phyloP scores from a whole-genome alignment of 1,140 invertebrate species.

The Dryas iulia region DNA sequence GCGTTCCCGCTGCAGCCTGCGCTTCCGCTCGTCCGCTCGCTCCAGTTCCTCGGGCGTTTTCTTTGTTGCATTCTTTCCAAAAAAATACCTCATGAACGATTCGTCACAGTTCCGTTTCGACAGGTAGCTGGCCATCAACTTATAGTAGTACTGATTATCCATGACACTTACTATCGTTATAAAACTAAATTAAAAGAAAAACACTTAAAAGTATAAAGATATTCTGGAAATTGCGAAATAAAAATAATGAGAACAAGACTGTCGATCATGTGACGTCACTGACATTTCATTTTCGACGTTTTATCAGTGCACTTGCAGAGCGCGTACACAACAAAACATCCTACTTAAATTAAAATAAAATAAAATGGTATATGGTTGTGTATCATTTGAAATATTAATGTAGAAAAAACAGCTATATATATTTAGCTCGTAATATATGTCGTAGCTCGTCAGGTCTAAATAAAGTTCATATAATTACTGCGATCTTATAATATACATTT shows the following conservation, averaged over 20 bases:
- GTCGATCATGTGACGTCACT: conserved; percentile 31
- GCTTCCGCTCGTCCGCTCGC: conserved; percentile 67
- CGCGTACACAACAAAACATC: no score
- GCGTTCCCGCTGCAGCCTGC: conserved; percentile 63
- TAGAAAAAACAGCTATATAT: no score
- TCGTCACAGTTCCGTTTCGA: conserved; percentile 75
- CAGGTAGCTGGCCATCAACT: conserved; percentile 72
- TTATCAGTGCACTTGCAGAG: neutral
- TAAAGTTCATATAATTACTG: no score
- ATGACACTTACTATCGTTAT: conserved; percentile 41
- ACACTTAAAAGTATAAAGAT: conserved; percentile 38
- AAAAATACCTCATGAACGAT: conserved; percentile 75
- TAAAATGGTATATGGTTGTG: no score
- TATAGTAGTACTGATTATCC: conserved; percentile 76
- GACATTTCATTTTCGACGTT: conserved; percentile 11
- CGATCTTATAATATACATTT: no score
- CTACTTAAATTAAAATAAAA: no score
- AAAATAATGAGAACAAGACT: conserved; percentile 74
- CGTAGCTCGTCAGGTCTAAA: no score
- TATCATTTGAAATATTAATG: no score
- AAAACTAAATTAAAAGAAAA: conserved; percentile 26
- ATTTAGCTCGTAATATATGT: no score
- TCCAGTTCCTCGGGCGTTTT: conserved; percentile 74
- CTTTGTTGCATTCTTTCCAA: conserved; percentile 69
- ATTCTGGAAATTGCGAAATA: conserved; percentile 73